phyloP scores from a whole-genome alignment of 2,797 vertebrate species.

The Paramormyrops hopkinsi region DNA sequence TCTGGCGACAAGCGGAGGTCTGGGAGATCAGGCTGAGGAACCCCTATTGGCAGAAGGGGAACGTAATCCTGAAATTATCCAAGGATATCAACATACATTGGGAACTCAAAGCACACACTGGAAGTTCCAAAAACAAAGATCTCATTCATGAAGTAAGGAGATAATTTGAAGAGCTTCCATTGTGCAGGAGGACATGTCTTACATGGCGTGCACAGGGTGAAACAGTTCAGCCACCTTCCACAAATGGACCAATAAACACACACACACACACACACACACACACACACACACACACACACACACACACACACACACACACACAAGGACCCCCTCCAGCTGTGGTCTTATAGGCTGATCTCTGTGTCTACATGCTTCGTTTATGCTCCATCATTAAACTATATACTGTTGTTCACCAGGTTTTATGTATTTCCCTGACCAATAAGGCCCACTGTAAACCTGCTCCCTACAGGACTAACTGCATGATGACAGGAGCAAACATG shows the following conservation, averaged over 20 bases:
- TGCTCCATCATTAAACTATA: not conserved
- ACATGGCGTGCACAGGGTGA: not conserved
- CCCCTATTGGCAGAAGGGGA: not conserved
- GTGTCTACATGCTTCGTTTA: not conserved
- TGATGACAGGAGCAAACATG: not conserved
- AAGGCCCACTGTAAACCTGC: not conserved
- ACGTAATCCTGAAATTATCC: not conserved
- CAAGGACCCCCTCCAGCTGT: not conserved
- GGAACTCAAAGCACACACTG: not conserved
- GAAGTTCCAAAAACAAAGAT: not conserved
- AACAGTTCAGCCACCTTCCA: not conserved
- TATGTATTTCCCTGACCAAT: not conserved
- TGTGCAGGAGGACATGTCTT: not conserved
- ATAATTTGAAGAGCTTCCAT: not conserved
- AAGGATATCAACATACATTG: not conserved
- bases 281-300: too few species aligned
- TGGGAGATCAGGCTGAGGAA: not conserved
- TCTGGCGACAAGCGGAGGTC: not conserved
- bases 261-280: too few species aligned
- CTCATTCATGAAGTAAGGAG: not conserved
- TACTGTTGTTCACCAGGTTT: not conserved
- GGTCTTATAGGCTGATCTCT: not conserved
- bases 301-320: not conserved
- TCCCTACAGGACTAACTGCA: not conserved
- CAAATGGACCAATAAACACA: not conserved